Evolutionary conservation across 2,797 vertebrate species (phyloP).

Genomic region (Carapus acus): DNA sequence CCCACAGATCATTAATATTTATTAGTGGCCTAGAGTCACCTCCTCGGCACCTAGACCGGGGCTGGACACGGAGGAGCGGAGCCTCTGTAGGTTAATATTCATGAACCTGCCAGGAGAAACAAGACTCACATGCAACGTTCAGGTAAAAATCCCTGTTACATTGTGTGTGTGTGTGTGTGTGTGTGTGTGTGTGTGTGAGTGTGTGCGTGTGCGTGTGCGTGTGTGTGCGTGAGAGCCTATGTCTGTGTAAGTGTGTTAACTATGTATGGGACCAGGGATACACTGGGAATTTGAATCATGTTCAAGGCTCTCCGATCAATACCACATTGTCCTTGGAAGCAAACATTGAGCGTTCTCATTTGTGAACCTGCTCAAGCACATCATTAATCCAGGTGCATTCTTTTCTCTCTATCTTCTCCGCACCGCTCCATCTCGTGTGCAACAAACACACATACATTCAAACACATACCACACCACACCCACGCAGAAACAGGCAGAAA

Average conservation of each 20-base stretch:
- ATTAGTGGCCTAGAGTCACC: conserved; percentile 69
- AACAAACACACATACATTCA: conserved; percentile 1
- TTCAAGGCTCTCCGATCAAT: conserved; percentile 68
- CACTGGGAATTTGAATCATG: conserved; percentile 60
- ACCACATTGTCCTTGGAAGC: conserved; percentile 74
- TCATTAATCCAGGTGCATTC: conserved; percentile 71
- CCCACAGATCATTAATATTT: conserved; percentile 73
- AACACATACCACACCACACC: conserved; percentile 17
- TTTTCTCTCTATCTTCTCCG: conserved; percentile 21
- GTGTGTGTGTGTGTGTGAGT: neutral
- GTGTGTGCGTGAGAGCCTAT: conserved; percentile 6
- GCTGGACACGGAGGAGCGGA: conserved; percentile 60
- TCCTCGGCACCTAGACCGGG: conserved; percentile 60
- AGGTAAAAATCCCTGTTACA: conserved; percentile 36
- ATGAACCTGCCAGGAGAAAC: conserved; percentile 60
- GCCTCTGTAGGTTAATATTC: conserved; percentile 66
- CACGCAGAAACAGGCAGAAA: no score
- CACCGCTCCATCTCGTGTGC: neutral
- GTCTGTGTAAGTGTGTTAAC: neutral
- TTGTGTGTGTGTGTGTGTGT: conserved; percentile 6
- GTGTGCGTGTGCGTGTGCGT: conserved; percentile 4
- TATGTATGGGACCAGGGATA: conserved; percentile 38
- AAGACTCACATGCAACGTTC: conserved; percentile 49
- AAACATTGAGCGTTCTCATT: conserved; percentile 72
- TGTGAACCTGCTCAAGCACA: conserved; percentile 74